Conservation (phyloP, 2,888 invertebrate genomes). For the Euclidia mi region DNA sequence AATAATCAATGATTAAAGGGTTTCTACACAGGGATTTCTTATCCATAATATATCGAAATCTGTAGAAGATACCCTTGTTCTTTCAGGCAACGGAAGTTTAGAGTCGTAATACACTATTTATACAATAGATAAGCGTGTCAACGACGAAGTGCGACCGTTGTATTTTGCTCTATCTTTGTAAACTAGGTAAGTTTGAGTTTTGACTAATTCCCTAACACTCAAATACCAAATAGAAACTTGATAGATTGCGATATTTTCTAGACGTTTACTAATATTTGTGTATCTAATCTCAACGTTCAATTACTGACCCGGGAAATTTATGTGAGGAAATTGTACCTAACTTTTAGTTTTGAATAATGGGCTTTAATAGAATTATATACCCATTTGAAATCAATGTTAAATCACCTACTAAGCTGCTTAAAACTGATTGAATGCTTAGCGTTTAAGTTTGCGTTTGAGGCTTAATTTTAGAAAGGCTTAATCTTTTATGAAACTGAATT, state of each 20-base stretch:
- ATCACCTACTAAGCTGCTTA: background rate
- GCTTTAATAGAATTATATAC: background rate
- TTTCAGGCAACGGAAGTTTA: constrained; percentile 49
- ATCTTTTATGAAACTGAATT: too few species aligned
- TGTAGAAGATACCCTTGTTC: constrained; percentile 51
- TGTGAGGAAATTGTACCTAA: too few species aligned
- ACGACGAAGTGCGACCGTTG: constrained; percentile 45
- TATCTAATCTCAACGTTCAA: too few species aligned
- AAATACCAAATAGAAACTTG: constrained; percentile 54
- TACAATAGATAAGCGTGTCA: constrained; percentile 59
- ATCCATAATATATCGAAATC: constrained; percentile 52
- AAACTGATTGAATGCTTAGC: constrained; percentile 4
- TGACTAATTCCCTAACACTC: constrained; percentile 50
- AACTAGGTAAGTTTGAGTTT: constrained; percentile 52
- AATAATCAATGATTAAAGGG: constrained; percentile 69
- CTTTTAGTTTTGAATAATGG: constrained; percentile 26
- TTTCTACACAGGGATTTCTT: constrained; percentile 53
- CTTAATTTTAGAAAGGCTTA: background rate
- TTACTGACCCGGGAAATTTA: too few species aligned
- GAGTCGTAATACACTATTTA: constrained; percentile 56
- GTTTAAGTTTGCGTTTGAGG: background rate
- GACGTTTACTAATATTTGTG: constrained; percentile 47
- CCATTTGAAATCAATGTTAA: background rate
- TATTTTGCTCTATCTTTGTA: constrained; percentile 52
- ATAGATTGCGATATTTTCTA: constrained; percentile 53